These are phyloP conservation scores for Plagodis dolabraria DNA, from an alignment of 2,888 invertebrate genomes.

Conservation along the genomic window DNA sequence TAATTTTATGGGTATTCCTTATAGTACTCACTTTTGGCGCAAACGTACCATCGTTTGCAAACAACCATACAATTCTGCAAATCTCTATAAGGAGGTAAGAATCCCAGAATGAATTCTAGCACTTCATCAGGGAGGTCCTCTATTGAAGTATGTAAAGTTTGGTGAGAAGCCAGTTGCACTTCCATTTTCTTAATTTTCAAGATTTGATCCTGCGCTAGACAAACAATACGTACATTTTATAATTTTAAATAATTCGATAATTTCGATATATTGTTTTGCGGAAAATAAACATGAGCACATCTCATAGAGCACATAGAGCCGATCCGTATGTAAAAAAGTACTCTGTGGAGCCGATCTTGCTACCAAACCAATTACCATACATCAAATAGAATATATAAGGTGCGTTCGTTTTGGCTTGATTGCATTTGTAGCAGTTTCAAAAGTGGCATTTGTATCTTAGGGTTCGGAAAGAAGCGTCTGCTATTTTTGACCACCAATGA, in stretches of 20 bases:
- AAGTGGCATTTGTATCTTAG: too few species aligned
- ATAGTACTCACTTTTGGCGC: conserved; percentile 90
- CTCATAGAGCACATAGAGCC: too few species aligned
- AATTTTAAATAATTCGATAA: conserved; percentile 3
- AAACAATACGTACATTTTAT: conserved; percentile 28
- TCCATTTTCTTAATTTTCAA: conserved; percentile 60
- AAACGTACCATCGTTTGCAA: conserved; percentile 93
- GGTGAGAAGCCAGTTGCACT: conserved; percentile 55
- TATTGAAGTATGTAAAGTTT: conserved; percentile 64
- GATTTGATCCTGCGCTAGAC: conserved; percentile 17
- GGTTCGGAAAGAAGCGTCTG: too few species aligned
- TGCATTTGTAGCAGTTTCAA: too few species aligned
- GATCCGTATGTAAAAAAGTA: too few species aligned
- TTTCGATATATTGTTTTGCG: not conserved
- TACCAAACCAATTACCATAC: too few species aligned
- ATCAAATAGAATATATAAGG: too few species aligned
- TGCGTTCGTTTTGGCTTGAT: too few species aligned
- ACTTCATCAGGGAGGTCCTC: conserved; percentile 96
- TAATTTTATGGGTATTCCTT: too few species aligned
- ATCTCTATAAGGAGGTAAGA: conserved; percentile 96
- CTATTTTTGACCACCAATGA: too few species aligned
- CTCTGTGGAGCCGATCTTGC: too few species aligned
- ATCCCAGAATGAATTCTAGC: conserved; percentile 94
- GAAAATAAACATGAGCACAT: too few species aligned
- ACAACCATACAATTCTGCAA: conserved; percentile 94